Evolutionary conservation across 1,140 invertebrate genomes (phyloP).

Genomic region (Meteorus sp.): DNA sequence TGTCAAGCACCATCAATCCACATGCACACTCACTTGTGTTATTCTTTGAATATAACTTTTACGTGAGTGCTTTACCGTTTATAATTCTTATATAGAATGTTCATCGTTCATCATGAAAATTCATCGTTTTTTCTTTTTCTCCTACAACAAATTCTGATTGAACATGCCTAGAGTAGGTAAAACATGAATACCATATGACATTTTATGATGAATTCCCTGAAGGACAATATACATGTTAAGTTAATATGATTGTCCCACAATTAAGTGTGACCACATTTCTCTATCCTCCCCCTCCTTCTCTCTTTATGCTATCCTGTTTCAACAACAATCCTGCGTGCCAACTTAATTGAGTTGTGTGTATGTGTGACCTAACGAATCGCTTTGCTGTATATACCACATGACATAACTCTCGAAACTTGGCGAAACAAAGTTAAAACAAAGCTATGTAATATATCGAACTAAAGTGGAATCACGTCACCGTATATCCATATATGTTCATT

Average conservation of each 20-base stretch:
- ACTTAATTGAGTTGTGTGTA: neutral
- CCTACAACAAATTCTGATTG: neutral
- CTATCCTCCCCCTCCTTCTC: no score
- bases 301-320: neutral
- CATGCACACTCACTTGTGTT: neutral
- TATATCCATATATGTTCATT: neutral
- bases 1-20: neutral
- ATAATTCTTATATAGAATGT: neutral
- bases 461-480: neutral
- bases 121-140: neutral
- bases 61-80: neutral
- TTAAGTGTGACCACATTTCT: neutral
- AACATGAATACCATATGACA: no score
- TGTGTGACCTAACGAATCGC: neutral
- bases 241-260: neutral
- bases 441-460: neutral
- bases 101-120: neutral
- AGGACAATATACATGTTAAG: neutral
- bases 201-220: neutral
- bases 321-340: neutral
- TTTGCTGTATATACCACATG: neutral
- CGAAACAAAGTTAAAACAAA: neutral
- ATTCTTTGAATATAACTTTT: neutral
- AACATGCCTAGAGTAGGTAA: no score
- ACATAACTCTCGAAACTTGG: neutral